These are phyloP conservation scores for Gasteruption jaculator DNA, from an alignment of 2,888 invertebrate genomes.

Conservation along the genomic window DNA sequence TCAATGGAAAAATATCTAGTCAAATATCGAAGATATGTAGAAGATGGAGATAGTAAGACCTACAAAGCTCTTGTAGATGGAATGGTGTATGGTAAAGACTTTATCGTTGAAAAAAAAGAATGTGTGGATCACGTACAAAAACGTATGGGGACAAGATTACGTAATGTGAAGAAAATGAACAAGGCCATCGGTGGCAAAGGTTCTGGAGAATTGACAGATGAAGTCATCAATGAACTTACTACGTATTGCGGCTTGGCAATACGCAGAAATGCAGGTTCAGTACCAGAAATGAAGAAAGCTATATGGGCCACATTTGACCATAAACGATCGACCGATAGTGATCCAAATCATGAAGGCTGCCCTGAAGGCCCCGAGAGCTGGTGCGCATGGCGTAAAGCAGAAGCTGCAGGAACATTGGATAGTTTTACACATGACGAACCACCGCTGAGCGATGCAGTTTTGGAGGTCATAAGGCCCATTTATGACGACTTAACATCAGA, in stretches of 20 bases:
- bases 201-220: conserved; percentile 14
- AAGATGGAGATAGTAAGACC: no score
- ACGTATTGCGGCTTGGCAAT: conserved; percentile 25
- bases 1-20: no score
- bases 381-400: conserved; percentile 18
- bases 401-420: conserved; percentile 13
- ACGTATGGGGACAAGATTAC: no score
- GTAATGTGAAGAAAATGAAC: conserved; percentile 9
- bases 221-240: conserved; percentile 13
- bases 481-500: conserved; percentile 10
- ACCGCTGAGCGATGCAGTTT: conserved; percentile 10
- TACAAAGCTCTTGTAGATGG: conserved; percentile 9
- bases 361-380: conserved; percentile 15
- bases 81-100: conserved; percentile 9
- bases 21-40: no score
- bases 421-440: conserved; percentile 10
- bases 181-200: conserved; percentile 9
- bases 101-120: no score
- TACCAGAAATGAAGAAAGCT: conserved; percentile 22
- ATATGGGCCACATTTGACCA: conserved; percentile 24
- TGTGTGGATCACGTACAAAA: no score
- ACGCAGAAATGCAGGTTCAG: conserved; percentile 16
- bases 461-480: conserved; percentile 13
- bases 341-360: conserved; percentile 14
- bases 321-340: conserved; percentile 22